phyloP scores from a whole-genome alignment of 30 jellyfish, hydroid and myxozoan genomes.

The Chrysaora quinquecirrha region DNA sequence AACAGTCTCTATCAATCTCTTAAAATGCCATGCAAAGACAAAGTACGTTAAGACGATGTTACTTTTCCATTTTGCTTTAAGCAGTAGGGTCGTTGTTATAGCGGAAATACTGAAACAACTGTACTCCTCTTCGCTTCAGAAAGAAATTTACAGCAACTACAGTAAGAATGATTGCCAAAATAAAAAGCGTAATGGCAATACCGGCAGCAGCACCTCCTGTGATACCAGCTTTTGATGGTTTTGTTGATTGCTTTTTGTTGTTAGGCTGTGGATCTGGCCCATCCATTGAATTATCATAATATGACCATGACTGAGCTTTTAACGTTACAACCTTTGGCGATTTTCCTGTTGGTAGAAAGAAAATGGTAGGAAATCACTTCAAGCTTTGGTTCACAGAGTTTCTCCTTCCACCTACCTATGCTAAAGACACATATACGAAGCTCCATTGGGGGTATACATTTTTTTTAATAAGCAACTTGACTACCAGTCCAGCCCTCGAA shows the following conservation, averaged over 20 bases:
- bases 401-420: too few species aligned
- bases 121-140: constrained; percentile 54
- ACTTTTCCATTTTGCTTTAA: too few species aligned
- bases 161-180: constrained; percentile 26
- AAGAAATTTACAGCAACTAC: constrained; percentile 21
- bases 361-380: too few species aligned
- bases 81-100: constrained; percentile 28
- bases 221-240: constrained; percentile 18
- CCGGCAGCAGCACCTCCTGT: constrained; percentile 47
- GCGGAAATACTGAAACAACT: constrained; percentile 29
- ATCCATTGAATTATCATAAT: constrained; percentile 21
- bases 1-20: too few species aligned
- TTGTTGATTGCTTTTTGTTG: background rate
- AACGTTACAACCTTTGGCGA: background rate
- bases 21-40: too few species aligned
- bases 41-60: too few species aligned
- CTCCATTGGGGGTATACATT: too few species aligned
- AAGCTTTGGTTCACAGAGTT: too few species aligned
- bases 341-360: too few species aligned
- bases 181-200: background rate
- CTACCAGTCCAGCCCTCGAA: too few species aligned
- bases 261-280: constrained; percentile 58
- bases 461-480: too few species aligned
- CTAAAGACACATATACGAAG: too few species aligned
- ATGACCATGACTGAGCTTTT: constrained; percentile 28